A percentile compares a stretch with the other conserved stretches of the same genome.
Conservation (phyloP, 2,797 vertebrate species). For the Poliocrania exsul region DNA sequence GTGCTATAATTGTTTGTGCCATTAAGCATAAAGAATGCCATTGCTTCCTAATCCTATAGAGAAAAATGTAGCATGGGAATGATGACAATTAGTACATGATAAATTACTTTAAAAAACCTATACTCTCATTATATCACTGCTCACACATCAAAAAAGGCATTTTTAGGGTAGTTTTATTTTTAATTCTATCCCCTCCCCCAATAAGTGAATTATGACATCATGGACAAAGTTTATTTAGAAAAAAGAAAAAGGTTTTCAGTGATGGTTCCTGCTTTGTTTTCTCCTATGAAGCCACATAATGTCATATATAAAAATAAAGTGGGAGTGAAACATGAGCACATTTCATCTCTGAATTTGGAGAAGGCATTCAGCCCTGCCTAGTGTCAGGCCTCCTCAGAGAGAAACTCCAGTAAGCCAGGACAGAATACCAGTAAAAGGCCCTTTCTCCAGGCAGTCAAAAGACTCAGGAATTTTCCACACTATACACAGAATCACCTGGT, state of each 20-base stretch:
- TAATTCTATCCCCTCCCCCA: fast-evolving
- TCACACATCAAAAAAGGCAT: not conserved
- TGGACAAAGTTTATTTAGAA: not conserved
- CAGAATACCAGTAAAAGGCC: not conserved
- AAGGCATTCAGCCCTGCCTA: not conserved
- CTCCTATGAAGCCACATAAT: not conserved
- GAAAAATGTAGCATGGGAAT: conserved; percentile 11
- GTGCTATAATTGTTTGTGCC: conserved; percentile 50
- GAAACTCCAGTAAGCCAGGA: not conserved
- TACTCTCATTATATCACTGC: not conserved
- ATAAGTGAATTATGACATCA: not conserved
- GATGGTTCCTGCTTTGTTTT: not conserved
- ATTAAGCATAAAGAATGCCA: conserved; percentile 63
- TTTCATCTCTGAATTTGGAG: not conserved
- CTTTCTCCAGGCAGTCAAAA: not conserved
- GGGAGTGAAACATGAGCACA: not conserved
- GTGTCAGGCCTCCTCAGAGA: not conserved
- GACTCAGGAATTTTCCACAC: not conserved
- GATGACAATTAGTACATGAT: not conserved
- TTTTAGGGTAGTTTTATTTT: not conserved
- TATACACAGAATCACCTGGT: not conserved
- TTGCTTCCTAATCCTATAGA: conserved; percentile 24
- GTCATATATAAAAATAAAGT: conserved; percentile 6
- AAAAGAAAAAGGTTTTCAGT: not conserved
- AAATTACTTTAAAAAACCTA: not conserved